Evolutionary conservation across 2,797 vertebrate species (phyloP).

Genomic region (Myiothlypis chrysogaster): DNA sequence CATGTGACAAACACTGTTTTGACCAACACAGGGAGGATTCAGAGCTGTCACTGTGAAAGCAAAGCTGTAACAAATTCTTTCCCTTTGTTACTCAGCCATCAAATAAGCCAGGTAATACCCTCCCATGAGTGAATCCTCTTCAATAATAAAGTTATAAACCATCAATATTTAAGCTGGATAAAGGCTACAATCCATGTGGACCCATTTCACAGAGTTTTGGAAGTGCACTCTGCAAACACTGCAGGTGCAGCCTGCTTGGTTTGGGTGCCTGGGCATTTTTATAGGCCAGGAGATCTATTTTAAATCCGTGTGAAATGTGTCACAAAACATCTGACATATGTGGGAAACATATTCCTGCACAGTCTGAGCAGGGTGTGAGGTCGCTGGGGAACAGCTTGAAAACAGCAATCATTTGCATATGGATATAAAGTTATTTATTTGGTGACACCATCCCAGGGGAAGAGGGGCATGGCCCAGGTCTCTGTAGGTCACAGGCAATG

Average conservation of each 20-base stretch:
- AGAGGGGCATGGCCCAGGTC: neutral
- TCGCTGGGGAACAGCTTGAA: constrained; percentile 36
- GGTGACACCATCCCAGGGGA: neutral
- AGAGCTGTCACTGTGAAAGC: neutral
- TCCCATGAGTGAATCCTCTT: neutral
- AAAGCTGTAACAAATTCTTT: neutral
- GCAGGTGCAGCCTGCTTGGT: neutral
- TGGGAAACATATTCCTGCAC: constrained; percentile 35
- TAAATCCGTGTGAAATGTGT: constrained; percentile 28
- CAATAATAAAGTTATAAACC: neutral
- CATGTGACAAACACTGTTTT: neutral
- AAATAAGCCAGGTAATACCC: neutral
- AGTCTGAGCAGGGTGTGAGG: constrained; percentile 24
- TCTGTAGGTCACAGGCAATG: neutral
- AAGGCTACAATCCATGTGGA: neutral
- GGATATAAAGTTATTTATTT: neutral
- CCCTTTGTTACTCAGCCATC: neutral
- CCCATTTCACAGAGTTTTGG: neutral
- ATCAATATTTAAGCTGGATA: neutral
- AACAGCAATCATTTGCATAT: constrained; percentile 46
- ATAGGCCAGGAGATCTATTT: neutral
- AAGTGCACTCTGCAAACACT: neutral
- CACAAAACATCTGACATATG: constrained; percentile 37
- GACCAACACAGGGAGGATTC: neutral
- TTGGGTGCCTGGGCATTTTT: neutral